These are phyloP conservation scores for Echinops telfairi DNA, from an alignment of 2,113 vertebrate species.

Conservation along the genomic window DNA sequence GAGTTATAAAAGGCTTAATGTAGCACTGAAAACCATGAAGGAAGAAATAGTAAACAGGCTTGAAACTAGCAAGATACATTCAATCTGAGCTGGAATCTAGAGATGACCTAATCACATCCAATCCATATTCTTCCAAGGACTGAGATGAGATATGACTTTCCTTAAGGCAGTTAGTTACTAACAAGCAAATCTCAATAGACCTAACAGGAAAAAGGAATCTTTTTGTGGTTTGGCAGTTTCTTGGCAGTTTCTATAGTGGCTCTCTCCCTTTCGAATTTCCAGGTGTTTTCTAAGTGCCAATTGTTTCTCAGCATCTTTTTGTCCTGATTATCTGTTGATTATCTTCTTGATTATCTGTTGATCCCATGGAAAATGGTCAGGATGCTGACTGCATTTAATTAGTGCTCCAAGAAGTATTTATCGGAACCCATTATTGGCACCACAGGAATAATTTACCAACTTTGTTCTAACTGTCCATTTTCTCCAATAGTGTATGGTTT, in stretches of 20 bases:
- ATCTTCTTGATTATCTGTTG: conserved; percentile 11
- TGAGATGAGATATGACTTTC: background rate
- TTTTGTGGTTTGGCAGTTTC: background rate
- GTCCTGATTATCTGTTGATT: too few relatives aligned
- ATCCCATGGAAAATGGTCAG: background rate
- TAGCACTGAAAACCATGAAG: background rate
- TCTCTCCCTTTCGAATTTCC: background rate
- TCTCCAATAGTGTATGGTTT: background rate
- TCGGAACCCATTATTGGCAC: background rate
- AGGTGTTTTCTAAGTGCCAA: background rate
- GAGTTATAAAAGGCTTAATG: conserved; percentile 44
- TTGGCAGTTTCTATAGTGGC: background rate
- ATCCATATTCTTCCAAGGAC: background rate
- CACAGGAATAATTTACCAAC: background rate
- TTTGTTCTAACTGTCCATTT: background rate
- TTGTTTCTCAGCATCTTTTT: background rate
- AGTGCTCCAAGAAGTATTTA: background rate
- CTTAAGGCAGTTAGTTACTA: background rate
- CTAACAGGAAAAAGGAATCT: background rate
- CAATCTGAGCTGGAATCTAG: background rate
- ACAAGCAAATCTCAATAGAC: background rate
- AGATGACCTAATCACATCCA: background rate
- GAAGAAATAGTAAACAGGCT: background rate
- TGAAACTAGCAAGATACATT: background rate
- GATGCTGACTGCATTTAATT: background rate